These are phyloP conservation scores for Apotomis betuletana DNA, from an alignment of 2,888 invertebrate genomes.

Conservation along the genomic window DNA sequence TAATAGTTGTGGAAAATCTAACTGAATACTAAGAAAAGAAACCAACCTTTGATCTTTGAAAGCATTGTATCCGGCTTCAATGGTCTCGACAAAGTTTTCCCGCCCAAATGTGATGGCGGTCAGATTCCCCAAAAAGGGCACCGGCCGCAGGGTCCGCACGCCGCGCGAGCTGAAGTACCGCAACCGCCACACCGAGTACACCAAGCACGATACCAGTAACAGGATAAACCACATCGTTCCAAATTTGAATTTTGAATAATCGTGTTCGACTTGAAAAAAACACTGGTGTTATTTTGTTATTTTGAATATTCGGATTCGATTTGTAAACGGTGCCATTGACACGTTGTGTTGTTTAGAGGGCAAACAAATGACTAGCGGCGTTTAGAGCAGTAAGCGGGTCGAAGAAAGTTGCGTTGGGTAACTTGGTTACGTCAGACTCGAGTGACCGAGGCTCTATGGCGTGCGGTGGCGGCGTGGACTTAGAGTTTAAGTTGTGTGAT, in stretches of 20 bases:
- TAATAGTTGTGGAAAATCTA: no score
- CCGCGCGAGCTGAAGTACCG: constrained; percentile 62
- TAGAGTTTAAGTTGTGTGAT: not conserved
- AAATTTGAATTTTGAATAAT: not conserved
- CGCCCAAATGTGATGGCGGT: constrained; percentile 63
- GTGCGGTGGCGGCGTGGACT: not conserved
- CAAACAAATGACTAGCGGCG: constrained; percentile 42
- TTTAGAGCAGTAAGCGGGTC: constrained; percentile 43
- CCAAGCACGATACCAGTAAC: constrained; percentile 56
- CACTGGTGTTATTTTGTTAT: no score
- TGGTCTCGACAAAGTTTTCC: constrained; percentile 67
- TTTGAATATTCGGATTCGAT: not conserved
- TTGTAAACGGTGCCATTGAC: not conserved
- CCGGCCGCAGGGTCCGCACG: constrained; percentile 59
- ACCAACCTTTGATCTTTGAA: constrained; percentile 64
- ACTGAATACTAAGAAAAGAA: no score
- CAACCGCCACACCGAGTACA: constrained; percentile 58
- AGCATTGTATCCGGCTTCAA: constrained; percentile 62
- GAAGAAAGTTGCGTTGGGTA: constrained; percentile 51
- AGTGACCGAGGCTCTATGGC: not conserved
- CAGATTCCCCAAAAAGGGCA: constrained; percentile 67
- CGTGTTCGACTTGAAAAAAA: not conserved
- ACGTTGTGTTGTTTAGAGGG: constrained; percentile 41
- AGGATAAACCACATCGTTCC: constrained; percentile 51
- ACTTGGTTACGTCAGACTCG: constrained; percentile 23